phyloP scores from a whole-genome alignment of 37 sponge, comb jelly and placozoan species.

The Crambe crambe region DNA sequence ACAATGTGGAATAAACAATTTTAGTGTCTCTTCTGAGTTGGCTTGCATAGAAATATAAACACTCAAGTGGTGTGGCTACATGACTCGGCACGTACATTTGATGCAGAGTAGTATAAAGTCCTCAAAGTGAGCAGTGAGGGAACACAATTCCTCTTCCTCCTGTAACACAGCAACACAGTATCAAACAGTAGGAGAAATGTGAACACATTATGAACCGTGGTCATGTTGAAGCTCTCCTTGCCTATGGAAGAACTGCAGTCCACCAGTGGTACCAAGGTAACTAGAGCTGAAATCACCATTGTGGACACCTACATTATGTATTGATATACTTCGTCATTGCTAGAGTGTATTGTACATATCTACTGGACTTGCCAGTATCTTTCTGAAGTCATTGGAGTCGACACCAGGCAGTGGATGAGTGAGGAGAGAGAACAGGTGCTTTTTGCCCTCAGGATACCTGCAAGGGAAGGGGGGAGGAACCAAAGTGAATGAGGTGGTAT shows the following conservation, averaged over 20 bases:
- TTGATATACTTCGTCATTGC: no score
- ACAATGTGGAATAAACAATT: conserved; percentile 74
- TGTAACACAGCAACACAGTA: conserved; percentile 1
- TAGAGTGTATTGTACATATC: no score
- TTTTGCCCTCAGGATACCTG: conserved; percentile 80
- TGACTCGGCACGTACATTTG: no score
- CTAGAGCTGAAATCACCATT: conserved; percentile 53
- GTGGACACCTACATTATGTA: conserved; percentile 46
- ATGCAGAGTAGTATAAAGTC: conserved; percentile 79
- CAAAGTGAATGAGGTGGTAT: neutral
- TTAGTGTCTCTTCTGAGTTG: conserved; percentile 45
- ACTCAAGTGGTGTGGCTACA: no score
- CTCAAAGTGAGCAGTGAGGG: conserved; percentile 76
- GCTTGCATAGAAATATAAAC: conserved; percentile 23
- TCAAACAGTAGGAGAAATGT: neutral
- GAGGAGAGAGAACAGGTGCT: conserved; percentile 81
- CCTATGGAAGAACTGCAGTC: conserved; percentile 69
- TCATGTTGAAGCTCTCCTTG: conserved; percentile 41
- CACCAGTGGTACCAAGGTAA: conserved; percentile 76
- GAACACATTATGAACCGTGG: conserved; percentile 39
- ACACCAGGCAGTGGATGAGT: conserved; percentile 81
- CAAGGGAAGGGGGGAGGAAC: neutral
- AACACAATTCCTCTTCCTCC: conserved; percentile 77
- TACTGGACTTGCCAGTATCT: conserved; percentile 73
- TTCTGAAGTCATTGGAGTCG: conserved; percentile 90